phyloP scores from a whole-genome alignment of 1,140 invertebrate species.

The Matsumurasca onukii region DNA sequence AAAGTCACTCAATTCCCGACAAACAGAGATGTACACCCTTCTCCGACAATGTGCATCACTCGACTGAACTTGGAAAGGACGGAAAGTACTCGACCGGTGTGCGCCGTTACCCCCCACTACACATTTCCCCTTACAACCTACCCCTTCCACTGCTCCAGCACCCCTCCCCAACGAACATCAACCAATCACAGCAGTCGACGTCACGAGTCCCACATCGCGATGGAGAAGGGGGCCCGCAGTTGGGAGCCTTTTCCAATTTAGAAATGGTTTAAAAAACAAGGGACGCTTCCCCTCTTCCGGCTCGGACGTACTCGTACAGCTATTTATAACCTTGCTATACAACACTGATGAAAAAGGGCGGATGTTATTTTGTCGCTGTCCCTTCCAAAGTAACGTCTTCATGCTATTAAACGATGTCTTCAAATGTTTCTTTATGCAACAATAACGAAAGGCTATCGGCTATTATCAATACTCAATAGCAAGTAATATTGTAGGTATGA shows the following conservation, averaged over 20 bases:
- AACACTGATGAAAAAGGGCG: too few species aligned
- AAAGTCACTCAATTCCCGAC: background rate
- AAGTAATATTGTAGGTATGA: too few species aligned
- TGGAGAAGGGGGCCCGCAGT: slow-evolving; percentile 8
- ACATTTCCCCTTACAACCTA: background rate
- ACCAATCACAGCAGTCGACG: slow-evolving; percentile 2
- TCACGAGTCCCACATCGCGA: slow-evolving; percentile 15
- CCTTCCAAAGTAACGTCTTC: too few species aligned
- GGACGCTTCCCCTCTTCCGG: background rate
- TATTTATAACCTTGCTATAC: background rate
- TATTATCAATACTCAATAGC: too few species aligned
- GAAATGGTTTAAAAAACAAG: slow-evolving; percentile 3
- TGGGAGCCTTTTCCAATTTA: slow-evolving; percentile 7
- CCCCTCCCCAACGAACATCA: slow-evolving; percentile 1
- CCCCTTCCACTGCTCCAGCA: slow-evolving; percentile 2
- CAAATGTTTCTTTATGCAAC: too few species aligned
- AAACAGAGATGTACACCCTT: too few species aligned
- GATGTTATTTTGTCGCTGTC: too few species aligned
- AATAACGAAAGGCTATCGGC: too few species aligned
- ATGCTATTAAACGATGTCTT: too few species aligned
- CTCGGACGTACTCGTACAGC: background rate
- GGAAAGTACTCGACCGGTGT: background rate
- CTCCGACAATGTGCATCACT: background rate
- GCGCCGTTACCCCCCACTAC: slow-evolving; percentile 15
- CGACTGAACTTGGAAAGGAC: background rate